Evolutionary conservation across 2,888 invertebrate genomes (phyloP).

Genomic region (Hypena proboscidalis): DNA sequence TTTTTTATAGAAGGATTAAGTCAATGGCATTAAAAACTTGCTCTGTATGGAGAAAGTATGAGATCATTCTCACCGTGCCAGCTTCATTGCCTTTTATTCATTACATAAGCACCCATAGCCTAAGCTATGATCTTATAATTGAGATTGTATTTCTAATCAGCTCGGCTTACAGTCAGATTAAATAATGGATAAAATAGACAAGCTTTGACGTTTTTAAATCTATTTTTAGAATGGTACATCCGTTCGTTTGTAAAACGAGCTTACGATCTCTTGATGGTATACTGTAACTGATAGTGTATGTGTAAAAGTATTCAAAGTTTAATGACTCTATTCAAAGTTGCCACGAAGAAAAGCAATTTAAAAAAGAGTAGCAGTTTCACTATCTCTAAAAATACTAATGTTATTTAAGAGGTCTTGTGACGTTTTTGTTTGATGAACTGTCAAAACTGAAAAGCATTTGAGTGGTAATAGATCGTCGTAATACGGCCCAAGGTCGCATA

Average conservation of each 20-base stretch:
- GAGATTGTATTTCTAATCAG: constrained; percentile 18
- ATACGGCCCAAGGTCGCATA: too few relatives aligned
- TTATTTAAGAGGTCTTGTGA: too few relatives aligned
- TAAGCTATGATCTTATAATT: constrained; percentile 18
- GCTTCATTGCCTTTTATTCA: constrained; percentile 38
- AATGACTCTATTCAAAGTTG: too few relatives aligned
- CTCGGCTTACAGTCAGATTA: constrained; percentile 3
- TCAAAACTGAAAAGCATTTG: too few relatives aligned
- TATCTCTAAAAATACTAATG: too few relatives aligned
- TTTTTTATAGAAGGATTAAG: constrained; percentile 38
- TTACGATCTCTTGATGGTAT: not conserved
- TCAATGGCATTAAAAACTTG: constrained; percentile 41
- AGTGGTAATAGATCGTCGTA: too few relatives aligned
- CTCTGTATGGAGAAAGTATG: constrained; percentile 49
- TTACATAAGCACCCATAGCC: constrained; percentile 35
- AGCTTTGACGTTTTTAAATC: constrained; percentile 1
- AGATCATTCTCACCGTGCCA: constrained; percentile 38
- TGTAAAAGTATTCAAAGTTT: too few relatives aligned
- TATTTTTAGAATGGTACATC: not conserved
- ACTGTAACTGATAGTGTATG: too few relatives aligned
- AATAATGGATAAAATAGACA: constrained; percentile 5
- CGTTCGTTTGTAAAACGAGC: not conserved
- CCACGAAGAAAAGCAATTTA: too few relatives aligned
- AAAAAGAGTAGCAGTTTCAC: too few relatives aligned
- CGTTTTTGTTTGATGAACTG: too few relatives aligned